Base-by-base conservation (phyloP, 2,113 vertebrate genomes). In the Stegastes partitus region DNA sequence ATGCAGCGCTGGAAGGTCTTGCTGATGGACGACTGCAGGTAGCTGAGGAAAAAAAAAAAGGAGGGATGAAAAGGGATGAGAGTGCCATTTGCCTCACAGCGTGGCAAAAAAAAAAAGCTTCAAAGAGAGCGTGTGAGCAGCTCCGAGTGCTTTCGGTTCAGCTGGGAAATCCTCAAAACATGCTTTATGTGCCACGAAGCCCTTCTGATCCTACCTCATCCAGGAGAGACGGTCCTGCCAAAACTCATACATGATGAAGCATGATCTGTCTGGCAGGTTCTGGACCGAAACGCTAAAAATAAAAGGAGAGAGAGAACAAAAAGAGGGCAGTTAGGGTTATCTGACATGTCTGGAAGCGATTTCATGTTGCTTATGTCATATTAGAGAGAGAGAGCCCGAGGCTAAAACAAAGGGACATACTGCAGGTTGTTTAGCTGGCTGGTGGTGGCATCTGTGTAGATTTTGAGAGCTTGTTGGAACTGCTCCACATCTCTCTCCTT, bases 191-290 rank as follows among this genome's bases (percentile, higher is more conserved):
- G 16, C 4, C 19, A 4, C 21, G 18, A 81, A 61, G 18, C 28
- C 21, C 28, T 2, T 42, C 15, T 67, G 31, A 81, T 68, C 88
- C 68, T 81, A 93, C 97, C 96, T 97, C 93, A 96, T 97, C 97
- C 97, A 99, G 10, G 97, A 96, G 74, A 96, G 92, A 65, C 96
- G 96, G 2, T 98, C 96, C 91, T 94, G 95, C 97, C 97, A 99
- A 90, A 98, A 97, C 75, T 99, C 97, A 1, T 97, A 97, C 7
- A 99, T 94, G 86, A 96, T 96, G 91, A 97, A 98, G 93, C 95
- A 96, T 74, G 95, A 93, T 83, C 95, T 94, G 58, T 96, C 95
- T 0, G 89, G 91, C 87, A 96, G 91, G 93, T 96, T 97, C 93
- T 96, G 96, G 83, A 96, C 91, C 0, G 97, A 97, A 68, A 98